Evolutionary conservation across 2,113 vertebrate genomes (phyloP).

Genomic region (Grammomys surdaster): DNA sequence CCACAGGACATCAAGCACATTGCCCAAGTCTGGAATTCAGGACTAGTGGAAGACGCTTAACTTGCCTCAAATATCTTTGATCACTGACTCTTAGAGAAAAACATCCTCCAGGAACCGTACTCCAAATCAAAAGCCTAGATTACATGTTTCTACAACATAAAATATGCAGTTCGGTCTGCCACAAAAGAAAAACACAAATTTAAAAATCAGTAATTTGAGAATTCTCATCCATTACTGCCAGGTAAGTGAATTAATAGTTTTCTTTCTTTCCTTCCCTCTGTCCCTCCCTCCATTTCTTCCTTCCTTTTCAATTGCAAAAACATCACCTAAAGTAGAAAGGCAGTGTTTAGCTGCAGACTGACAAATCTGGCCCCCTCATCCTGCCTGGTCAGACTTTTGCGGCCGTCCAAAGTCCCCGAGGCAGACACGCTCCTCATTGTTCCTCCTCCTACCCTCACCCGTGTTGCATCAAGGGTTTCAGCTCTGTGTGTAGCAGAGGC

Average conservation of each 20-base stretch:
- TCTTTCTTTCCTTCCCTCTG: neutral
- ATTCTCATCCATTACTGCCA: neutral
- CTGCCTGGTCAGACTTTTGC: neutral
- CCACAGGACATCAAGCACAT: slow-evolving; percentile 41
- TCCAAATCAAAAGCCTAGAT: slow-evolving; percentile 20
- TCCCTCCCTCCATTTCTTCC: too few relatives aligned
- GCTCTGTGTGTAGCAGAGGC: neutral
- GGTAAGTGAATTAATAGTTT: neutral
- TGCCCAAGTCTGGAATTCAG: slow-evolving; percentile 16
- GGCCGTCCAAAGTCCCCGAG: neutral
- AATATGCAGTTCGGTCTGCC: neutral
- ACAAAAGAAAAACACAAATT: neutral
- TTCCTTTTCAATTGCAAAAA: slow-evolving; percentile 58
- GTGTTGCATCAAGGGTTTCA: neutral
- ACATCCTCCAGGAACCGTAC: neutral
- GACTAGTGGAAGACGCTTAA: neutral
- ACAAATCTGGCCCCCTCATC: neutral
- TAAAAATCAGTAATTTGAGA: slow-evolving; percentile 16
- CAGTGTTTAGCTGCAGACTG: neutral
- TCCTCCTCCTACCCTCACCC: neutral
- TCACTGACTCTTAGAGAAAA: slow-evolving; percentile 53
- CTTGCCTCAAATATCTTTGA: slow-evolving; percentile 30
- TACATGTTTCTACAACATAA: slow-evolving; percentile 12
- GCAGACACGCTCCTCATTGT: too few relatives aligned
- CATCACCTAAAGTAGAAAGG: neutral